phyloP scores from a whole-genome alignment of 2,113 vertebrate genomes.

The Panurus biarmicus region DNA sequence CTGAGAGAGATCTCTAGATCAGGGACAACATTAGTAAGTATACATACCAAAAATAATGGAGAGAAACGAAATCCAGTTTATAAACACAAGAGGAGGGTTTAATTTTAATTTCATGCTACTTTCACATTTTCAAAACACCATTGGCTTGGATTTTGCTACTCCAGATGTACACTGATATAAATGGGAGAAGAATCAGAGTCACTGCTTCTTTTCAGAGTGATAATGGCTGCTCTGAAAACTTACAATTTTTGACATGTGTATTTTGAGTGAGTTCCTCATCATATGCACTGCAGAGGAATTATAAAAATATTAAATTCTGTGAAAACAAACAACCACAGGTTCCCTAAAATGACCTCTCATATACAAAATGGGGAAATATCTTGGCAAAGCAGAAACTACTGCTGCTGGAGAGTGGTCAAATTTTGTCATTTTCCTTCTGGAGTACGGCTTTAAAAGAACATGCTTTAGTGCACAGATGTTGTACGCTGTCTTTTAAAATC shows the following conservation, averaged over 20 bases:
- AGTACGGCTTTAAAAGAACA: constrained; percentile 37
- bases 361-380: constrained; percentile 25
- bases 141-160: not conserved
- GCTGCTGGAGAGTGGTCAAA: constrained; percentile 60
- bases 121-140: not conserved
- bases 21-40: not conserved
- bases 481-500: constrained; percentile 52
- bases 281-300: not conserved
- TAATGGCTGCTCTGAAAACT: constrained; percentile 1
- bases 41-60: not conserved
- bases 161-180: constrained; percentile 9
- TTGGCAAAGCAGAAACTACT: constrained; percentile 50
- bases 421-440: constrained; percentile 65
- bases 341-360: constrained; percentile 38
- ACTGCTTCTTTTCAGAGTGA: not conserved
- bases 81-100: not conserved
- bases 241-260: not conserved
- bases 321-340: constrained; percentile 26
- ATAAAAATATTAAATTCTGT: not conserved
- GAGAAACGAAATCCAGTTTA: not conserved
- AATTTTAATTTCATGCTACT: constrained; percentile 13
- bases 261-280: not conserved
- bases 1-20: not conserved
- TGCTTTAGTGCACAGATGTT: constrained; percentile 55
- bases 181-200: not conserved